Conservation (phyloP, 2,888 invertebrate species). For the Carpatolechia fugitivella region DNA sequence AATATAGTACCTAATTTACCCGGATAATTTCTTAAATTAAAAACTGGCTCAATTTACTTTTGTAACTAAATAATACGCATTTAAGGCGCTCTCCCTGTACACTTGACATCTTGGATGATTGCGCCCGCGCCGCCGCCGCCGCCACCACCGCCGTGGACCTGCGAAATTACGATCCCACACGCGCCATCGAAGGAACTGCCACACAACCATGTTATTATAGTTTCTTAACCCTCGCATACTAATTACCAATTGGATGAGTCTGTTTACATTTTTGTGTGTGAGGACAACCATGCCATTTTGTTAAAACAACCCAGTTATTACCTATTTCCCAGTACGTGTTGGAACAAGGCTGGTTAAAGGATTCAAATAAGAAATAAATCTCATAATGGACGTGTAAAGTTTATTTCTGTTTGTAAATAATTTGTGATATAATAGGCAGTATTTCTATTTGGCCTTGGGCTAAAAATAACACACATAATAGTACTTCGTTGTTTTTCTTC, state of each 20-base stretch:
- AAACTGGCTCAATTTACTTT: constrained; percentile 25
- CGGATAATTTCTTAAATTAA: constrained; percentile 10
- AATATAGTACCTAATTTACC: background rate
- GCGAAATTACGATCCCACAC: constrained; percentile 41
- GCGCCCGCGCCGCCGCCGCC: too few relatives aligned
- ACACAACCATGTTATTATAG: constrained; percentile 46
- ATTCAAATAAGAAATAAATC: background rate
- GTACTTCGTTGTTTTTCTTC: background rate
- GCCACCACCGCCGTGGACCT: constrained; percentile 23
- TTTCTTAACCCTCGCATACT: constrained; percentile 30
- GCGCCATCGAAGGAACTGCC: constrained; percentile 31
- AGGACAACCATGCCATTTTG: constrained; percentile 28
- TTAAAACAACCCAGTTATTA: background rate
- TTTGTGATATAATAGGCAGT: background rate
- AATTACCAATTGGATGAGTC: constrained; percentile 40
- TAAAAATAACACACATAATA: background rate
- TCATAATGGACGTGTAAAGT: background rate
- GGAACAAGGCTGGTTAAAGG: background rate
- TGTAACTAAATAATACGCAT: constrained; percentile 29
- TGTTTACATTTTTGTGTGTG: constrained; percentile 42
- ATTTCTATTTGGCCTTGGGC: background rate
- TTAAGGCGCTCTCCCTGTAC: constrained; percentile 21
- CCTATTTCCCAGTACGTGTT: constrained; percentile 1
- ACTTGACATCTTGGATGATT: constrained; percentile 26
- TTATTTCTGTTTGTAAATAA: background rate